Evolutionary conservation across 2,888 invertebrate species (phyloP), one percentile per base, ranked within the genome.

Genomic region (Ornithoptera alexandrae): DNA sequence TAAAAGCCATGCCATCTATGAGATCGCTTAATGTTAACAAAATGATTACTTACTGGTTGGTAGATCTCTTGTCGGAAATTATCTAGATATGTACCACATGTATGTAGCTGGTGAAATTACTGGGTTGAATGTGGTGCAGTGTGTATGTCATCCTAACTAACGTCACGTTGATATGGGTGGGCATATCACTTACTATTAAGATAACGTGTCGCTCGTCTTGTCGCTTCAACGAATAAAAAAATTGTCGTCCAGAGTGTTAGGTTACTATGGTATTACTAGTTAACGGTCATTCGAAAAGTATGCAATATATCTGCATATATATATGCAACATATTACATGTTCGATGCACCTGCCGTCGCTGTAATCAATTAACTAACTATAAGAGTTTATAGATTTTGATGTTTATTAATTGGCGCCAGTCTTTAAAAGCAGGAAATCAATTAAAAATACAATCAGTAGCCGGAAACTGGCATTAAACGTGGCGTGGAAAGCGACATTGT

Each of bases 401-500:
- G 46, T 46, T 60, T 42, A 50, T 61, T 61, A 61, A 67, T 61
- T 61, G 53, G 24, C 61, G 30, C 17, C 7, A 65, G 62, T 56
- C 6, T 58, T 62, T 50, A 57, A 69, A 57, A 50, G 39, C 66
- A 66, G 59, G 66, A 70, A 70, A 63, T 66, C 62, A 66, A 70
- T 66, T 66, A 62, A 66, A 63, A 63, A 62, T 66, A 66, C 66
- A 66, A 70, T 66, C 70, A 50, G 57, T 66, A 63, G 53, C 66
- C 70, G 70, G 70, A 70, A 66, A 65, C 56, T 57, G 46, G 17
- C 30, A 46, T 57, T 61, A 62, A 56, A 50, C 46, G 65, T 63
- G 30, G 50, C 62, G 62, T 62, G 65, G 60, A 56, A 61, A 65
- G 42, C n/a, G 57, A 62, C 70, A 70, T 70, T 70, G 70, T 70